Base-by-base conservation (phyloP, 2,797 vertebrate genomes). In the Numenius phaeopus region DNA sequence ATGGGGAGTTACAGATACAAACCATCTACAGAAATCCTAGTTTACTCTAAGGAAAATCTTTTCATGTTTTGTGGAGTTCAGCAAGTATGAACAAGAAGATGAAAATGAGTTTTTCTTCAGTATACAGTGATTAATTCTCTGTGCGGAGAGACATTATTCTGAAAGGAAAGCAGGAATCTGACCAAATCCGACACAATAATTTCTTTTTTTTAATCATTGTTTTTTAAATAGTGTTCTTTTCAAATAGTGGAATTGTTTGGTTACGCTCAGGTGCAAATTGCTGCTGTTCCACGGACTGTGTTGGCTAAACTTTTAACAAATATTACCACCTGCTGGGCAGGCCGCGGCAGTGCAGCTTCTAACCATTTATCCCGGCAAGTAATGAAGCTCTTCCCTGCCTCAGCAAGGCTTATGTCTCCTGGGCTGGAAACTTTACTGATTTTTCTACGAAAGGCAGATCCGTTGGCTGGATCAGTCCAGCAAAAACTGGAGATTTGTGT, bases 251-350 rank as follows among this genome's bases (percentile, higher is more conserved):
- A 16, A 37, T n/a, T 17, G 4, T 29, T 76, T 18, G 2, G 8
- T 62, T 55, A n/a, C 0, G 3, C 58, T 72, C 37, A 24, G 65
- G 49, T 10, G 30, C 49, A 7, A 83, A 83, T 62, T 3, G 23
- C 16, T 3, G 52, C 27, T 29, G 46, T 11, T 80, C 26, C 26
- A 2, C 26, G 39, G 27, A 34, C 34, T 5, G 22, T 2, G 4
- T 16, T 4, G 49, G 55, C 42, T 90, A 82, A 95, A 95, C 30
- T 44, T 97, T 96, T 97, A 83, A 97, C 94, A 96, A 94, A 97
- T 67, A 90, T 85, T 96, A 44, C 78, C 96, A 95, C 96, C 96
- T 97, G 76, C 94, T 97, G 95, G 97, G 87, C 89, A 71, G 1
- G 11, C 22, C 0, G 39, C 65, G 91, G 88, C 46, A 86, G 39